These are phyloP conservation scores for Thymelicus sylvestris DNA, from an alignment of 2,888 invertebrate genomes.

Conservation along the genomic window DNA sequence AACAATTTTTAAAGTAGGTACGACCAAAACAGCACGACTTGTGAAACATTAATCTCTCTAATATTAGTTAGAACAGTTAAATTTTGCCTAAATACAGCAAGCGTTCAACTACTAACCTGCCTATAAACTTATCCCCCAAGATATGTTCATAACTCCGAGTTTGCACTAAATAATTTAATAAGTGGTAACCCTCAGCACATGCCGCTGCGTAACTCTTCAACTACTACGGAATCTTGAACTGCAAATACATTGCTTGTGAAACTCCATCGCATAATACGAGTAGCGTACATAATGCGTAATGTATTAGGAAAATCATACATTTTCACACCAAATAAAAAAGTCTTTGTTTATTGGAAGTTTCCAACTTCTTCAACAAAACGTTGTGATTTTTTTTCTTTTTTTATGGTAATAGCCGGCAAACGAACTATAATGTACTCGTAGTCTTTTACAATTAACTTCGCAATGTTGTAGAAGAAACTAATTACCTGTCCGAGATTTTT, in stretches of 20 bases:
- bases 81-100: neutral
- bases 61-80: neutral
- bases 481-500: no score
- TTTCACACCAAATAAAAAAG: neutral
- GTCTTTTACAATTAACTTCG: no score
- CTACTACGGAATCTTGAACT: conserved; percentile 34
- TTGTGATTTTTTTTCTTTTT: no score
- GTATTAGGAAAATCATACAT: neutral
- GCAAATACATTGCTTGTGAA: conserved; percentile 35
- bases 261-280: conserved; percentile 9
- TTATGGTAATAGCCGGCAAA: no score
- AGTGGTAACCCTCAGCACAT: conserved; percentile 32
- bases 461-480: no score
- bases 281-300: conserved; percentile 8
- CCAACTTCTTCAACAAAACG: no score
- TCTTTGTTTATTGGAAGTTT: neutral
- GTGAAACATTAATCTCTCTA: no score
- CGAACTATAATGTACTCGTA: no score
- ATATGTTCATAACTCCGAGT: conserved; percentile 27
- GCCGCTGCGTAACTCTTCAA: conserved; percentile 29
- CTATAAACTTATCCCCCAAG: conserved; percentile 21
- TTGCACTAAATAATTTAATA: conserved; percentile 34
- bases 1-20: no score
- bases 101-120: conserved; percentile 2
- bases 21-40: no score